Percentiles rank a stretch among this genome's conserved stretches.
Evolutionary conservation across 2,888 invertebrate species (phyloP).

Genomic region (Acanthosoma haemorrhoidale): DNA sequence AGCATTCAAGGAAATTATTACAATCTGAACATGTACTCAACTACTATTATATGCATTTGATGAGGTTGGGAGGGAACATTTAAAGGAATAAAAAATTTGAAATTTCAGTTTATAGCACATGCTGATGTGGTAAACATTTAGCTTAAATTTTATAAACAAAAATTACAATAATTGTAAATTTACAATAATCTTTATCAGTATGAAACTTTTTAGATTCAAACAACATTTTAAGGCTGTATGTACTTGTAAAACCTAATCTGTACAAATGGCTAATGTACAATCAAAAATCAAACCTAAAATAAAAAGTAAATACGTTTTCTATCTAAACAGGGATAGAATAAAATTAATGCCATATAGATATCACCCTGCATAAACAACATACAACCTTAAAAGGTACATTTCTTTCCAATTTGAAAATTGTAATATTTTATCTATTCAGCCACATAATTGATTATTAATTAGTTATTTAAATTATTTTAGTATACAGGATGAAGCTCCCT

Average conservation of each 20-base stretch:
- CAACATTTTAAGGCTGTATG: conserved; percentile 33
- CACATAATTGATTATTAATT: conserved; percentile 33
- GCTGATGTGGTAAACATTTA: conserved; percentile 28
- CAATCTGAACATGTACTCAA: conserved; percentile 22
- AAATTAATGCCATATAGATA: conserved; percentile 25
- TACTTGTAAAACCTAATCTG: conserved; percentile 30
- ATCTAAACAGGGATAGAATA: conserved; percentile 11
- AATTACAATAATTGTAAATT: conserved; percentile 17
- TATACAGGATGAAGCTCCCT: conserved; percentile 32
- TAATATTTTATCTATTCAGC: conserved; percentile 33
- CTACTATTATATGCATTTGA: conserved; percentile 20
- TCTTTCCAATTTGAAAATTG: conserved; percentile 20
- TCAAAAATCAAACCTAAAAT: background rate
- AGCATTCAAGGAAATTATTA: conserved; percentile 35
- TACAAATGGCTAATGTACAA: conserved; percentile 29
- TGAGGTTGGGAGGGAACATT: conserved; percentile 15
- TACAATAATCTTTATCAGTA: conserved; percentile 26
- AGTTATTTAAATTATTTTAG: conserved; percentile 32
- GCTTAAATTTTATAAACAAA: conserved; percentile 25
- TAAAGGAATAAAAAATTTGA: conserved; percentile 22
- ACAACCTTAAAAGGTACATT: conserved; percentile 35
- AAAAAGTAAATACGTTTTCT: background rate
- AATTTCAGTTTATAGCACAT: conserved; percentile 19
- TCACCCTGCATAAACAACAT: conserved; percentile 35
- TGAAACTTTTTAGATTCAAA: background rate